Evolutionary conservation across 2,797 vertebrate genomes (phyloP).

Genomic region (Characodon lateralis): DNA sequence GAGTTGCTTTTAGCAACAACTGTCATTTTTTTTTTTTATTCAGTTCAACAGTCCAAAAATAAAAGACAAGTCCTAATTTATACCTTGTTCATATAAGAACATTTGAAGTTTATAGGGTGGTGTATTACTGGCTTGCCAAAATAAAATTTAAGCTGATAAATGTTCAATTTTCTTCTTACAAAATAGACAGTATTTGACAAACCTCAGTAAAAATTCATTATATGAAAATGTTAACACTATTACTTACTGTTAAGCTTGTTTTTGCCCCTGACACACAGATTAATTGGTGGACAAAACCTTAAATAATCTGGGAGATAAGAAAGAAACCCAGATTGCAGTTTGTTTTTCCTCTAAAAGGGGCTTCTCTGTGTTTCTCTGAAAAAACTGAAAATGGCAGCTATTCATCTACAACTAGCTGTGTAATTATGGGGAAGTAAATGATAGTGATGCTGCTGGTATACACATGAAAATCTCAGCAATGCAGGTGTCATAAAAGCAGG

Average conservation of each 20-base stretch:
- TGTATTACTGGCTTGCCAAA: conserved; percentile 2
- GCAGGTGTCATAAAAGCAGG: conserved; percentile 40
- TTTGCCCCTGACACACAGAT: conserved; percentile 10
- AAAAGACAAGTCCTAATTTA: background rate
- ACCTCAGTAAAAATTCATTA: conserved; percentile 1
- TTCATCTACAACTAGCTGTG: conserved; percentile 45
- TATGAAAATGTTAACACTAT: conserved; percentile 2
- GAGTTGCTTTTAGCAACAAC: background rate
- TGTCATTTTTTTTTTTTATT: background rate
- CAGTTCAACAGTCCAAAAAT: background rate
- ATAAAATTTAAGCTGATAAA: conserved; percentile 5
- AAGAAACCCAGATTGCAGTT: conserved; percentile 4
- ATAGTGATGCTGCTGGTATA: conserved; percentile 47
- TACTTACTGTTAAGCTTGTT: background rate
- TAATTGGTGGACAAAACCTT: conserved; percentile 3
- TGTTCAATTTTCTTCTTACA: background rate
- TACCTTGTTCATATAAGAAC: background rate
- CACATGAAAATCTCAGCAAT: conserved; percentile 57
- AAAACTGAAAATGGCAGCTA: conserved; percentile 44
- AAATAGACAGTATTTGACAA: background rate
- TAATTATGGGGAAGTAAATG: conserved; percentile 64
- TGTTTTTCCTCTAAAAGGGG: conserved; percentile 31
- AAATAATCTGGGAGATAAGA: background rate
- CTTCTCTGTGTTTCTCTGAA: conserved; percentile 14
- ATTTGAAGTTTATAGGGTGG: background rate